Evolutionary conservation across 1,140 invertebrate genomes (phyloP).

Genomic region (Drosophila tani): DNA sequence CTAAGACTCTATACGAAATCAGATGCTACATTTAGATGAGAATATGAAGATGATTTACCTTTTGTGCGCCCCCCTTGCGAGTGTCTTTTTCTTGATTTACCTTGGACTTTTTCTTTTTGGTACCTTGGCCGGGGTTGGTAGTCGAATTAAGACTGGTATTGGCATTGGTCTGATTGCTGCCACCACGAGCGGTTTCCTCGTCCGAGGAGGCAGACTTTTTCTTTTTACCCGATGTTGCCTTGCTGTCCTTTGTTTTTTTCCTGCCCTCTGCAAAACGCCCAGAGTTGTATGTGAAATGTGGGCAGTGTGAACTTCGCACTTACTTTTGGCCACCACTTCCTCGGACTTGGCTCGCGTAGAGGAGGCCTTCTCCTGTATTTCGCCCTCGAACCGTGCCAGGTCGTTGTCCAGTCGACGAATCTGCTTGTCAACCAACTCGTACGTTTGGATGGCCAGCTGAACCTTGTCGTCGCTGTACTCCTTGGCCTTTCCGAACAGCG

Average conservation of each 20-base stretch:
- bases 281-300: neutral
- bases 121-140: conserved; percentile 71
- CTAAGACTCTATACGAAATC: conserved; percentile 15
- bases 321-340: conserved; percentile 86
- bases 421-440: conserved; percentile 99
- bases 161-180: conserved; percentile 51
- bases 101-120: conserved; percentile 85
- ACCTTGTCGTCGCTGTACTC: conserved; percentile 99
- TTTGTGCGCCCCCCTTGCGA: conserved; percentile 84
- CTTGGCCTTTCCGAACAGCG: conserved; percentile 95
- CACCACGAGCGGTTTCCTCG: conserved; percentile 63
- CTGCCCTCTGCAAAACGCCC: conserved; percentile 85
- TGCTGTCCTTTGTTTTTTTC: conserved; percentile 86
- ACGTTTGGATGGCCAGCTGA: conserved; percentile 98
- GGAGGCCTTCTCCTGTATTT: conserved; percentile 97
- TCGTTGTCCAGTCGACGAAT: conserved; percentile 97
- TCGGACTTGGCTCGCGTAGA: conserved; percentile 89
- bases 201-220: conserved; percentile 81
- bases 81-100: conserved; percentile 85
- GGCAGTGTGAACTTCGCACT: neutral
- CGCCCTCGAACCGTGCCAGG: conserved; percentile 97
- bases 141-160: conserved; percentile 53
- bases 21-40: conserved; percentile 56
- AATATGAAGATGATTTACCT: conserved; percentile 83
- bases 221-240: conserved; percentile 78